Evolutionary conservation across 2,113 vertebrate genomes (phyloP).

Genomic region (Dasyornis broadbenti): DNA sequence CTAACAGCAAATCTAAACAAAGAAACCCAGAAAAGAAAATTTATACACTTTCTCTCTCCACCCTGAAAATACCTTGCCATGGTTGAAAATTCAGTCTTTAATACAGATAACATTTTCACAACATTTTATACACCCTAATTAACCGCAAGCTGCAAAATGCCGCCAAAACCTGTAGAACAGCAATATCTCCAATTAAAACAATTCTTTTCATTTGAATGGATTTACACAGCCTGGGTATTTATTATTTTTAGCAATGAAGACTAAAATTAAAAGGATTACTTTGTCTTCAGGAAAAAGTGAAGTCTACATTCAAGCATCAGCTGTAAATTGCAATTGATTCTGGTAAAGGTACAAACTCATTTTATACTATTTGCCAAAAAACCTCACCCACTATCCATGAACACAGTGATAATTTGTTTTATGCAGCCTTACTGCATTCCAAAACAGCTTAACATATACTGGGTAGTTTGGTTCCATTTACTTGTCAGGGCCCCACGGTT

Average conservation of each 20-base stretch:
- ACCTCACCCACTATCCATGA: accelerated
- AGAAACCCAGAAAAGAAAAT: not conserved
- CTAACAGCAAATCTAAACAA: not conserved
- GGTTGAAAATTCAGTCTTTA: not conserved
- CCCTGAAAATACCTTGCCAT: not conserved
- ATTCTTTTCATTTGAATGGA: not conserved
- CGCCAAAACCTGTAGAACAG: not conserved
- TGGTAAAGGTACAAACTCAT: not conserved
- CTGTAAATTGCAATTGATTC: not conserved
- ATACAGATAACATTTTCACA: not conserved
- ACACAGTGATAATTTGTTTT: not conserved
- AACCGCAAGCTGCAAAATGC: not conserved
- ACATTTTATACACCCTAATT: not conserved
- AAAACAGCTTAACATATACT: accelerated
- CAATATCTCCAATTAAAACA: not conserved
- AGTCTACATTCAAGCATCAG: not conserved
- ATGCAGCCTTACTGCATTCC: not conserved
- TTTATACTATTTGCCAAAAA: not conserved
- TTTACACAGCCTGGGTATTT: not conserved
- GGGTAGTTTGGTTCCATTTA: not conserved
- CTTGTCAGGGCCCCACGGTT: not conserved
- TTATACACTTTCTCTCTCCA: not conserved
- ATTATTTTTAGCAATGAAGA: not conserved
- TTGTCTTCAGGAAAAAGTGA: not conserved
- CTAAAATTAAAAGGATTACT: not conserved